Evolutionary conservation across 2,113 vertebrate species (phyloP).

Genomic region (Monopterus albus): DNA sequence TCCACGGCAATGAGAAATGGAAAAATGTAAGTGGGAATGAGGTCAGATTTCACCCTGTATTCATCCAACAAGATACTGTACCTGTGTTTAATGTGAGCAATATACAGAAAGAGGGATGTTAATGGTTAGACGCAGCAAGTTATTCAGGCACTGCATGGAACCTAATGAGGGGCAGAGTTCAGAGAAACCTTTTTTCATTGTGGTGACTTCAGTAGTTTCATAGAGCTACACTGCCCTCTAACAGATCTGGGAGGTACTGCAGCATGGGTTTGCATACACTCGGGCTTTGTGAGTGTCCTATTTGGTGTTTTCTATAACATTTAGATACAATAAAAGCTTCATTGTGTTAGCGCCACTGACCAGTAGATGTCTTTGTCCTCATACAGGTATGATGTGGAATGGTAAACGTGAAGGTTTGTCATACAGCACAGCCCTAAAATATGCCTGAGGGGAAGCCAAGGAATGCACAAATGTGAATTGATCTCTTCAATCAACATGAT

Average conservation of each 20-base stretch:
- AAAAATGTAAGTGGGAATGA: conserved; percentile 55
- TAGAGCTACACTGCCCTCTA: conserved; percentile 80
- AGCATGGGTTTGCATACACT: conserved; percentile 5
- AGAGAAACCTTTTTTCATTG: conserved; percentile 60
- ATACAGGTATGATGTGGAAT: conserved; percentile 13
- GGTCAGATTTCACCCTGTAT: conserved; percentile 65
- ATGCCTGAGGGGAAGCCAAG: conserved; percentile 51
- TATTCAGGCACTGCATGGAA: conserved; percentile 78
- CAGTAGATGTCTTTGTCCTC: conserved; percentile 23
- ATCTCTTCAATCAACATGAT: conserved; percentile 77
- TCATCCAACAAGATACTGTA: conserved; percentile 49
- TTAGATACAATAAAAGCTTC: conserved; percentile 1
- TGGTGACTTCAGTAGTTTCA: conserved; percentile 24
- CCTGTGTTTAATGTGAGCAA: conserved; percentile 72
- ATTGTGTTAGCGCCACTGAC: neutral
- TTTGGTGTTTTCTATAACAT: conserved; percentile 33
- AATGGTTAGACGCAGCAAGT: conserved; percentile 78
- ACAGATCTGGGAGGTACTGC: conserved; percentile 76
- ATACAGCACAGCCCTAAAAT: conserved; percentile 34
- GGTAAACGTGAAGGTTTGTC: conserved; percentile 49
- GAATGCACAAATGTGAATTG: conserved; percentile 76
- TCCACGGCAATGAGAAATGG: conserved; percentile 38
- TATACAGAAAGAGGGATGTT: conserved; percentile 72
- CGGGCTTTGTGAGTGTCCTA: conserved; percentile 23
- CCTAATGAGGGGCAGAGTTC: conserved; percentile 78